These are phyloP conservation scores for Rambutsinella grinnellia DNA, from an alignment of 2,888 invertebrate species.

Conservation along the genomic window DNA sequence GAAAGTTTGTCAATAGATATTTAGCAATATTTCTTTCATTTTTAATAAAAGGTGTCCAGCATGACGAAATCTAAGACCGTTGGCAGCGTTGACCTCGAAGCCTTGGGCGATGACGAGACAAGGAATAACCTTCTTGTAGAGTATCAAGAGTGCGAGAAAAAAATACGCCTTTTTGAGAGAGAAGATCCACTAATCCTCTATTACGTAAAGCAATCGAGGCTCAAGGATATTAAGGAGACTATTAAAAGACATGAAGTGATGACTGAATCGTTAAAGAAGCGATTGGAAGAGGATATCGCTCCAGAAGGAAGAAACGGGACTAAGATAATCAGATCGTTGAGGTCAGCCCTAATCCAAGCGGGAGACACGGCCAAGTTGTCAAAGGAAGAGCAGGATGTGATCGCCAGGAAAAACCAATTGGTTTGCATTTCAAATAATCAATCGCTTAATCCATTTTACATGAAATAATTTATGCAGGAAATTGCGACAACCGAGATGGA, in stretches of 20 bases:
- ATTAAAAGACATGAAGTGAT: constrained; percentile 45
- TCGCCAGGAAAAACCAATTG: constrained; percentile 60
- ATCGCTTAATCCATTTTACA: background rate
- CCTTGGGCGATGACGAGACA: constrained; percentile 18
- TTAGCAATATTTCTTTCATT: background rate
- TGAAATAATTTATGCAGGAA: constrained; percentile 51
- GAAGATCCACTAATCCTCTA: constrained; percentile 63
- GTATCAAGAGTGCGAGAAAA: constrained; percentile 58
- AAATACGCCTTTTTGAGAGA: constrained; percentile 59
- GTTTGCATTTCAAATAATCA: constrained; percentile 41
- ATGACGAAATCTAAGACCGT: constrained; percentile 26
- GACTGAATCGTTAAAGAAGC: constrained; percentile 42
- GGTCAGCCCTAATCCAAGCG: constrained; percentile 47
- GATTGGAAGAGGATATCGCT: constrained; percentile 20
- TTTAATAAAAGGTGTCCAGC: constrained; percentile 33
- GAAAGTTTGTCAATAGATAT: no score
- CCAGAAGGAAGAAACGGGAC: constrained; percentile 1
- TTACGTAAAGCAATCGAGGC: constrained; percentile 63
- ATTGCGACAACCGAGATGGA: constrained; percentile 64
- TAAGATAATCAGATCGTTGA: constrained; percentile 14
- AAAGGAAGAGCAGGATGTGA: constrained; percentile 61
- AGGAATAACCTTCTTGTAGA: constrained; percentile 50
- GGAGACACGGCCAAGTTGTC: constrained; percentile 50
- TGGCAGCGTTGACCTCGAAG: background rate
- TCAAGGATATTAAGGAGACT: constrained; percentile 54